Base-by-base conservation (phyloP, 2,888 invertebrate genomes). In the Liodrosophila aerea region DNA sequence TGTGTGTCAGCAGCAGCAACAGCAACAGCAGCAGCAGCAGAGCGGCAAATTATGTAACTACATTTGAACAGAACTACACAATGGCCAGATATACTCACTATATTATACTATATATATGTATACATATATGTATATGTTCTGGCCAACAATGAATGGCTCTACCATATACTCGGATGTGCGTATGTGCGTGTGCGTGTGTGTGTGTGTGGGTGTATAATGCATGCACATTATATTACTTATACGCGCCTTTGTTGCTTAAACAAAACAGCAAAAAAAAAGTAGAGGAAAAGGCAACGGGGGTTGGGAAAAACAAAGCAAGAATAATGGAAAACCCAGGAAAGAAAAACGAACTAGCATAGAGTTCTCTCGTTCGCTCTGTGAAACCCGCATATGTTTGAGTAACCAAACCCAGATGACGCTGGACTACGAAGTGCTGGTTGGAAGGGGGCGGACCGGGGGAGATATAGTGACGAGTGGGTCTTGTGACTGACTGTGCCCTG, bases 41-140 rank as follows among this genome's bases (percentile, higher is more conserved):
- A 74, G 77, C 78, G 70, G 80, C 76, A 81, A 78, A 81, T 78
- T 77, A 77, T 77, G 73, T 77, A 82, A 77, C 82, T 73, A 73
- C 64, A 75, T 75, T 77, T 73, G 58, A 72, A 50, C 73, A 81
- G 75, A 78, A 81, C 75, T 75, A 68, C 60, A 66, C 64, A 65
- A 7, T 1, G 1, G 7, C 4, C 16, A 36, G 9, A 1, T 15
- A n/a, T 33, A 43, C 11, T 30, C 33, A 47, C 22, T 22, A 22
- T 22, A 22, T 22, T 22, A 22, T 16, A 31, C n/a, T 33, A 22
- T 11, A 15, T 22, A 18, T 11, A 45, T 9, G 15, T 33, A 22
- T 52, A n/a, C 34, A 7, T 58, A 11, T 33, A 16, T 44, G 47
- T 47, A 18, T 29, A 44, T 50, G 29, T 1, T 7, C 29, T 8